Conservation (phyloP, 1,140 invertebrate genomes). For the Bacillus rossius region DNA sequence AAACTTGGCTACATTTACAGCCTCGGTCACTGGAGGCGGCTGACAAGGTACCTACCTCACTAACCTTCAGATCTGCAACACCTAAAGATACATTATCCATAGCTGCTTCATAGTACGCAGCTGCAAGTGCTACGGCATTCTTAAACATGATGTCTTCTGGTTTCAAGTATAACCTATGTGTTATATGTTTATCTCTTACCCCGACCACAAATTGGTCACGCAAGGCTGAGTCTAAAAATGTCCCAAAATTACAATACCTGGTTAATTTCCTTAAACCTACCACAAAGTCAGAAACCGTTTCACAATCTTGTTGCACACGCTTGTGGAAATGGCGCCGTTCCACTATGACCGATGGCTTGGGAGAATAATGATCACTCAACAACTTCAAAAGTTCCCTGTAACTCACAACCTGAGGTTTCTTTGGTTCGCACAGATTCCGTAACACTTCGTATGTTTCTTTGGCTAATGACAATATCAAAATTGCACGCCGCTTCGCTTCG, state of each 20-base stretch:
- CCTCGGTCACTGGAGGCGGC: background rate
- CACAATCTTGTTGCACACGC: conserved; percentile 8
- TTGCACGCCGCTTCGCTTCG: background rate
- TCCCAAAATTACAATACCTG: background rate
- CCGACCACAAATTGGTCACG: conserved; percentile 6
- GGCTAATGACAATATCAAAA: background rate
- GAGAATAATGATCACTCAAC: conserved; percentile 5
- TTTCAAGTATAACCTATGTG: background rate
- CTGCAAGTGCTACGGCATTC: background rate
- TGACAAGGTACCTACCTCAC: too few species aligned
- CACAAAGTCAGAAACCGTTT: conserved; percentile 14
- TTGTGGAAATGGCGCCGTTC: conserved; percentile 12
- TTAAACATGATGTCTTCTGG: background rate
- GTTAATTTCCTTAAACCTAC: conserved; percentile 2
- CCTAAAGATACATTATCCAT: too few species aligned
- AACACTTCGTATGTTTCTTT: background rate
- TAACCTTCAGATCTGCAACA: too few species aligned
- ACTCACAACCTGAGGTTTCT: conserved; percentile 1
- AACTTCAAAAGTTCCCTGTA: conserved; percentile 12
- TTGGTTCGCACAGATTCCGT: conserved; percentile 7
- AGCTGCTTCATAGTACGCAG: too few species aligned
- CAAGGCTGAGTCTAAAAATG: background rate
- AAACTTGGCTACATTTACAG: too few species aligned
- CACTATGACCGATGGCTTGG: conserved; percentile 13
- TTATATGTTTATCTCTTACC: background rate